Evolutionary conservation across 2,888 invertebrate species (phyloP).

Genomic region (Gerris lacustris): DNA sequence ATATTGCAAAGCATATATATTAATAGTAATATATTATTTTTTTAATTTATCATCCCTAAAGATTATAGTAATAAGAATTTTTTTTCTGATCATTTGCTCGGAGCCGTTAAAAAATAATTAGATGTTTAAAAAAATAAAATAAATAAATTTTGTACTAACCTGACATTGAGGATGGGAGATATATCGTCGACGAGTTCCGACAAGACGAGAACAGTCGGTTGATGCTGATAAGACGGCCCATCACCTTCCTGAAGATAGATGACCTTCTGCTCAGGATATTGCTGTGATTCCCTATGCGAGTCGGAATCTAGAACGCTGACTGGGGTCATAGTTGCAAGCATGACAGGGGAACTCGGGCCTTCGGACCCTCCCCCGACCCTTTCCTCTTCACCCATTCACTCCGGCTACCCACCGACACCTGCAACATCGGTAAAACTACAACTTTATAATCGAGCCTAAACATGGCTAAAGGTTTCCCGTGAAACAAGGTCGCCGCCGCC

Average conservation of each 20-base stretch:
- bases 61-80: no score
- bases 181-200: constrained; percentile 61
- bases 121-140: no score
- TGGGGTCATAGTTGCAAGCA: constrained; percentile 77
- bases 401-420: not conserved
- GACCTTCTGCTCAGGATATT: constrained; percentile 30
- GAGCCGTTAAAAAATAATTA: no score
- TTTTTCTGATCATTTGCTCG: no score
- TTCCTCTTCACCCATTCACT: constrained; percentile 9
- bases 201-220: constrained; percentile 54
- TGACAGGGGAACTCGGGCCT: constrained; percentile 51
- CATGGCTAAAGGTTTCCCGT: no score
- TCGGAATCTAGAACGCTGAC: constrained; percentile 50
- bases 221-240: constrained; percentile 20
- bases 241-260: constrained; percentile 29
- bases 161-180: constrained; percentile 52
- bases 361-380: constrained; percentile 28
- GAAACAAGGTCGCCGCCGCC: no score
- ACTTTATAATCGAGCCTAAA: not conserved
- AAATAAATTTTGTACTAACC: constrained; percentile 38
- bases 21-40: no score
- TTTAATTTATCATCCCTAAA: no score
- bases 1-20: no score
- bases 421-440: not conserved
- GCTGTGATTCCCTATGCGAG: constrained; percentile 29